These are phyloP conservation scores for Trogon melanurus DNA, from an alignment of 2,113 vertebrate genomes.

Conservation along the genomic window DNA sequence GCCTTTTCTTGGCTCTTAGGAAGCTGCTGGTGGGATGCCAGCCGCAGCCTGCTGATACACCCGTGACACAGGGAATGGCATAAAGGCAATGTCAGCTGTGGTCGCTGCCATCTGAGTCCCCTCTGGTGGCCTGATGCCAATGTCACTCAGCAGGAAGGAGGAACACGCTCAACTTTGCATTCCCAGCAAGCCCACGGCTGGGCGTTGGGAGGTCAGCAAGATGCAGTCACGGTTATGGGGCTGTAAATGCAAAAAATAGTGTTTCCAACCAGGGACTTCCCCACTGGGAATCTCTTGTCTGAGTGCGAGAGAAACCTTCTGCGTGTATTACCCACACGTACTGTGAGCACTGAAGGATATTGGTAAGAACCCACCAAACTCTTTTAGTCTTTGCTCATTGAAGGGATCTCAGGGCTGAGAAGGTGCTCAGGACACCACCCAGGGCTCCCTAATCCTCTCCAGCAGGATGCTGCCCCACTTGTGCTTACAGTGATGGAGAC, in stretches of 20 bases:
- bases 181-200: not conserved
- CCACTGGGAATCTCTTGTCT: not conserved
- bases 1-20: not conserved
- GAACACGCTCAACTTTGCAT: accelerated
- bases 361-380: not conserved
- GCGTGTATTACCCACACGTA: not conserved
- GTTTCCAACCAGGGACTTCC: not conserved
- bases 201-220: not conserved
- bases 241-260: not conserved
- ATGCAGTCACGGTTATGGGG: not conserved
- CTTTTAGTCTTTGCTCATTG: not conserved
- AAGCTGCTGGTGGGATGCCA: not conserved
- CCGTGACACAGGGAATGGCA: not conserved
- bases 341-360: not conserved
- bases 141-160: not conserved
- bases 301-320: not conserved
- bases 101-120: not conserved
- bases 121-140: accelerated
- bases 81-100: not conserved
- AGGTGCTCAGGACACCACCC: not conserved
- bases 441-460: not conserved
- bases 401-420: not conserved
- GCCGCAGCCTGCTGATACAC: not conserved
- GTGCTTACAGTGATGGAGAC: not conserved
- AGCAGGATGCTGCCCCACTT: not conserved